Evolutionary conservation across 2,113 vertebrate genomes (phyloP).

Genomic region (Rhabdornis inornatus): DNA sequence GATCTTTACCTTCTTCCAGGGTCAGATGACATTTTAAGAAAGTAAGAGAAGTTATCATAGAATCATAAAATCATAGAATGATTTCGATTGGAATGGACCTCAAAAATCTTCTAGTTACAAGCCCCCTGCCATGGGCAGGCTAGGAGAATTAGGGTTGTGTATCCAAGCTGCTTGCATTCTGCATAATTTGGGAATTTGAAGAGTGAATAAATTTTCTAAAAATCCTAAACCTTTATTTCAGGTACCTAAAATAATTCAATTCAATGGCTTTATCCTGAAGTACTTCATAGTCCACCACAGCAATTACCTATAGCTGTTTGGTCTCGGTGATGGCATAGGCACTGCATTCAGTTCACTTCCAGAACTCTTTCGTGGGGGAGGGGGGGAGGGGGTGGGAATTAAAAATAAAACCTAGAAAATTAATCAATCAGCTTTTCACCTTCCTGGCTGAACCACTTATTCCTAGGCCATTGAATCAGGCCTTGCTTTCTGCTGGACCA

Average conservation of each 20-base stretch:
- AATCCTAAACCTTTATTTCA: not conserved
- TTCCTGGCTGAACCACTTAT: not conserved
- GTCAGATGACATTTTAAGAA: not conserved
- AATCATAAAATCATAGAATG: not conserved
- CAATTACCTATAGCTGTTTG: accelerated
- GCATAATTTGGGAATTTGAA: not conserved
- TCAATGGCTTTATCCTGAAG: not conserved
- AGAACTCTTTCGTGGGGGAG: not conserved
- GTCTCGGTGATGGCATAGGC: not conserved
- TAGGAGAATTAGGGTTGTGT: not conserved
- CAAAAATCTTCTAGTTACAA: not conserved
- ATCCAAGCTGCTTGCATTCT: not conserved
- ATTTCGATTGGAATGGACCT: not conserved
- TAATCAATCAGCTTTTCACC: not conserved
- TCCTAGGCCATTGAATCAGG: not conserved
- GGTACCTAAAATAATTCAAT: not conserved
- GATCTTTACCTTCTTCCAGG: not conserved
- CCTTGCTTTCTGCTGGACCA: not conserved
- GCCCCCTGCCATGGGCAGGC: not conserved
- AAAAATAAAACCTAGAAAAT: not conserved
- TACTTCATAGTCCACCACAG: not conserved
- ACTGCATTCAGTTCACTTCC: not conserved
- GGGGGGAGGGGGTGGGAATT: too few species aligned
- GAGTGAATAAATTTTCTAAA: not conserved
- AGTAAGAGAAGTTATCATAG: not conserved